Conservation (phyloP, 1,140 invertebrate genomes). For the Anoplophora glabripennis region DNA sequence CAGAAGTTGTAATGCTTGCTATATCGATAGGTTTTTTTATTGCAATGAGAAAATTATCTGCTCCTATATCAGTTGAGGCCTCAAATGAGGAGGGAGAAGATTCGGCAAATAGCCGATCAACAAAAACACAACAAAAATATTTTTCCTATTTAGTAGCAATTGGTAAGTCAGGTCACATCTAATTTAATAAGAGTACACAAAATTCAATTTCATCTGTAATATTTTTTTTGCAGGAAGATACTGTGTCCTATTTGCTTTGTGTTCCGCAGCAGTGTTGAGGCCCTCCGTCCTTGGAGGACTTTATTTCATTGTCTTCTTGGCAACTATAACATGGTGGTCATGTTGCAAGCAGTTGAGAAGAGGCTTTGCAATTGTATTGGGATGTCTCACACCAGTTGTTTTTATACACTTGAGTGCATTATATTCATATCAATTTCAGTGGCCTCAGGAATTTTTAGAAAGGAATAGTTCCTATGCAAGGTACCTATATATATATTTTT, state of each 20-base stretch:
- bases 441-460: slow-evolving; percentile 70
- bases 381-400: slow-evolving; percentile 70
- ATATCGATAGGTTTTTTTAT: slow-evolving; percentile 45
- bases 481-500: too few relatives aligned
- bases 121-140: slow-evolving; percentile 29
- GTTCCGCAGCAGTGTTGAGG: slow-evolving; percentile 71
- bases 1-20: slow-evolving; percentile 46
- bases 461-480: slow-evolving; percentile 66
- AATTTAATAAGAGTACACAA: neutral
- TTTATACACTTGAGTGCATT: slow-evolving; percentile 72
- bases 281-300: slow-evolving; percentile 77
- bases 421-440: slow-evolving; percentile 85
- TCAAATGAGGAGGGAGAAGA: slow-evolving; percentile 16
- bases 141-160: slow-evolving; percentile 34
- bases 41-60: slow-evolving; percentile 40
- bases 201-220: neutral
- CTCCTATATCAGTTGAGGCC: slow-evolving; percentile 1
- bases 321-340: slow-evolving; percentile 84
- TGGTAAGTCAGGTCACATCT: slow-evolving; percentile 26
- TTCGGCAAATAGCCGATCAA: slow-evolving; percentile 5
- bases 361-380: slow-evolving; percentile 71
- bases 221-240: slow-evolving; percentile 62
- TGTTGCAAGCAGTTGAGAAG: slow-evolving; percentile 70
- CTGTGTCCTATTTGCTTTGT: slow-evolving; percentile 66
- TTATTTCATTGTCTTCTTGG: slow-evolving; percentile 85